Evolutionary conservation across 53 echinoderm and acorn worm species (phyloP).

Genomic region (Glandiceps talaboti): DNA sequence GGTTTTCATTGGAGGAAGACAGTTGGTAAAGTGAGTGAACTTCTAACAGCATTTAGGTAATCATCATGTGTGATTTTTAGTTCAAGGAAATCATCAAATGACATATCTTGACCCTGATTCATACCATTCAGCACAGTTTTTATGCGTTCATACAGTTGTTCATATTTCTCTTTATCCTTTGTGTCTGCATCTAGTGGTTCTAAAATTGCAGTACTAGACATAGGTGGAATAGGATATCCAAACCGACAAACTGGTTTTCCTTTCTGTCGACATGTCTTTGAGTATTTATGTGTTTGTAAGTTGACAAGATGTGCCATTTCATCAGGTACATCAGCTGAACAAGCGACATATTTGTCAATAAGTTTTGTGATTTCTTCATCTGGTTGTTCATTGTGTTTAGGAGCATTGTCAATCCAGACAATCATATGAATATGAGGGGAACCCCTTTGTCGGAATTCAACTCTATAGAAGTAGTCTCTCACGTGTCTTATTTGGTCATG

Average conservation of each 20-base stretch:
- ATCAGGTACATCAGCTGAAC: neutral
- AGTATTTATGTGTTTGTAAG: neutral
- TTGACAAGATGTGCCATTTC: constrained; percentile 2
- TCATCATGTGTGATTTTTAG: neutral
- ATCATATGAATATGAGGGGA: constrained; percentile 24
- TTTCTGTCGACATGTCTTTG: neutral
- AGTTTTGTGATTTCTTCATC: constrained; percentile 8
- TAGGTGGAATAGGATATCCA: neutral
- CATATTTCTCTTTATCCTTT: neutral
- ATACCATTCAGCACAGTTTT: neutral
- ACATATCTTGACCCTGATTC: neutral
- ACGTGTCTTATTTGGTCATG: constrained; percentile 11
- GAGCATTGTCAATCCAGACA: constrained; percentile 10
- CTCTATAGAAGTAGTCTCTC: constrained; percentile 18
- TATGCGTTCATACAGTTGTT: neutral
- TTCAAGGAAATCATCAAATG: neutral
- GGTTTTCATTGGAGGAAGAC: neutral
- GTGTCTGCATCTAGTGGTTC: constrained; percentile 14
- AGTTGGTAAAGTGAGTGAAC: neutral
- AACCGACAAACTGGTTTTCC: neutral
- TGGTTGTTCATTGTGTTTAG: constrained; percentile 1
- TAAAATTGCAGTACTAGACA: neutral
- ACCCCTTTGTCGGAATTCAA: constrained; percentile 25
- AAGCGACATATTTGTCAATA: constrained; percentile 20
- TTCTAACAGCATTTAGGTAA: neutral